These are phyloP conservation scores for Amblyjoppa fuscipennis DNA, from an alignment of 2,888 invertebrate species.

Conservation along the genomic window DNA sequence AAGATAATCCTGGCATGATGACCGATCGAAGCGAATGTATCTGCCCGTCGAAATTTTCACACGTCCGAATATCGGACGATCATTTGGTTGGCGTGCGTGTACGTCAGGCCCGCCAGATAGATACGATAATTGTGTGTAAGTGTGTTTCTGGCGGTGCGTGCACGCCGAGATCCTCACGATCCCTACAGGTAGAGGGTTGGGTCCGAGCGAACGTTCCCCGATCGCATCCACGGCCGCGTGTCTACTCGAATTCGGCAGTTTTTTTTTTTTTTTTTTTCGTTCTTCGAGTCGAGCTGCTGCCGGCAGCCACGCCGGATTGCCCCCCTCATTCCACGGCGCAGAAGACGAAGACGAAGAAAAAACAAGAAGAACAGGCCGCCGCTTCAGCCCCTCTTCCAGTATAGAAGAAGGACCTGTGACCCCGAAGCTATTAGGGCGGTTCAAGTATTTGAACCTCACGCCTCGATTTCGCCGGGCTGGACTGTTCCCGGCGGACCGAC, in stretches of 20 bases:
- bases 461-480: conserved; percentile 79
- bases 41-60: conserved; percentile 61
- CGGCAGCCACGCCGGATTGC: conserved; percentile 50
- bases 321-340: conserved; percentile 41
- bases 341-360: conserved; percentile 49
- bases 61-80: conserved; percentile 73
- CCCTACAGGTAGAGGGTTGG: conserved; percentile 27
- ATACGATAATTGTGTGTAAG: conserved; percentile 53
- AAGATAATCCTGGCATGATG: conserved; percentile 4
- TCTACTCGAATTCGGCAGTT: conserved; percentile 29
- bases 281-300: conserved; percentile 56
- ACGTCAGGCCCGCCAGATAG: conserved; percentile 57
- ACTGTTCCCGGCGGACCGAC: conserved; percentile 70
- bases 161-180: conserved; percentile 36
- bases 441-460: conserved; percentile 84
- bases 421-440: conserved; percentile 83
- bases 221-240: conserved; percentile 21
- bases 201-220: conserved; percentile 18
- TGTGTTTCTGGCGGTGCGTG: conserved; percentile 62
- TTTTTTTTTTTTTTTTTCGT: conserved; percentile 36
- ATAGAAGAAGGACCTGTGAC: conserved; percentile 80
- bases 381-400: conserved; percentile 71
- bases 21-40: conserved; percentile 55
- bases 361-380: conserved; percentile 55
- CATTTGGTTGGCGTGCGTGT: conserved; percentile 60